These are phyloP conservation scores for Leucophora obtusa DNA, from an alignment of 2,888 invertebrate species.

Conservation along the genomic window DNA sequence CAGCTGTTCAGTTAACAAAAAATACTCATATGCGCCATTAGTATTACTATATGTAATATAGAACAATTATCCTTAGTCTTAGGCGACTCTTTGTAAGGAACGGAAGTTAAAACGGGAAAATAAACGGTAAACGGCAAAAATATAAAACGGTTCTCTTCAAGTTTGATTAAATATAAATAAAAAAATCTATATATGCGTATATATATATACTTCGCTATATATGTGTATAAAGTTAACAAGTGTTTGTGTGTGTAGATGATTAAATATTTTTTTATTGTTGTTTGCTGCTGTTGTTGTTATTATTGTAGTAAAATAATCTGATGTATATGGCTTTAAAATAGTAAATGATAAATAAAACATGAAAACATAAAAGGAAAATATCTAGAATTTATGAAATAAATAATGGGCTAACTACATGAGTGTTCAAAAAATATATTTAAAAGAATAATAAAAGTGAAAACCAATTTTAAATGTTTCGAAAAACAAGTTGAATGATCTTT, in stretches of 20 bases:
- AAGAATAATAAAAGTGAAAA: neutral
- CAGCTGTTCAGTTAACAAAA: conserved; percentile 50
- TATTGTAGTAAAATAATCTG: conserved; percentile 22
- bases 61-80: conserved; percentile 70
- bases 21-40: conserved; percentile 64
- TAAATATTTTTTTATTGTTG: no score
- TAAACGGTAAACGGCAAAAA: conserved; percentile 17
- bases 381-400: conserved; percentile 14
- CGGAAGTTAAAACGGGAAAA: conserved; percentile 62
- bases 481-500: no score
- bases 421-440: neutral
- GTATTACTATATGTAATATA: conserved; percentile 66
- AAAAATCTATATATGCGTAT: conserved; percentile 35
- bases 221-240: conserved; percentile 13
- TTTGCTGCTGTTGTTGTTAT: neutral
- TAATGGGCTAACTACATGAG: neutral
- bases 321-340: conserved; percentile 37
- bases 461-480: no score
- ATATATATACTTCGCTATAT: conserved; percentile 10
- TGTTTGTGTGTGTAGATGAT: conserved; percentile 17
- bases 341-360: conserved; percentile 42
- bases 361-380: neutral
- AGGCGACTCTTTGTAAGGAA: conserved; percentile 72
- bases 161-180: conserved; percentile 23
- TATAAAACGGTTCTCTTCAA: conserved; percentile 42